Evolutionary conservation across 2,113 vertebrate genomes (phyloP), one percentile per base, ranked within the genome.

Genomic region (Ondatra zibethicus): DNA sequence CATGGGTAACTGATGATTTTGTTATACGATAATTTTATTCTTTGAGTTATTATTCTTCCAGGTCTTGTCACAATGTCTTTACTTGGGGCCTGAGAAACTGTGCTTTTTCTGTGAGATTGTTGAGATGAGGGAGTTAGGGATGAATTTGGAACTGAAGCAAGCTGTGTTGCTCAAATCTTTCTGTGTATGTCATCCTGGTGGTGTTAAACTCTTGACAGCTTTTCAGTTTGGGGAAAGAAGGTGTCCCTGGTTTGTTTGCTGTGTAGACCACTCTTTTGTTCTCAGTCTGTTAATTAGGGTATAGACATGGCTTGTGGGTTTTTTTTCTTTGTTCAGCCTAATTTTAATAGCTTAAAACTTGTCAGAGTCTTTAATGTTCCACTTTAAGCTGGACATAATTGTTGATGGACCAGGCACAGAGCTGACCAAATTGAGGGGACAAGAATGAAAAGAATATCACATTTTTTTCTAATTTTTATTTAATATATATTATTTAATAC

Each of bases 111-210:
- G 0, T 94, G 94, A 82, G 89, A 52, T 58, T 50, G 80, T 91
- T 89, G 78, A 68, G 89, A 86, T 86, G 77, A 27, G 50, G 68
- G 84, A 78, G 39, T 89, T 88, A n/a, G 47, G 47, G 88, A 50
- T 92, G 80, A 93, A 87, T 93, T 97, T 84, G 72, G 78, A 97
- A 93, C 61, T 33, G 42, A 89, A 93, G 81, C 29, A 11, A 77
- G 81, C 61, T 87, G 1, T 94, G 96, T 88, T 84, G 91, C 68
- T 94, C 96, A 47, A 93, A 76, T 93, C 78, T 97, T 96, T 96
- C 75, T 89, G 86, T 50, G 70, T 95, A n/a, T 97, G 91, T 96
- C 78, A 95, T 97, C 81, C 55, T 93, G 93, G 72, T 92, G 93
- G 86, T 96, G 93, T 36, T 80, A 94, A 95, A 58, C 94, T 89